Evolutionary conservation across 2,888 invertebrate genomes (phyloP), one percentile per base, ranked within the genome.

Genomic region (Selenia dentaria): DNA sequence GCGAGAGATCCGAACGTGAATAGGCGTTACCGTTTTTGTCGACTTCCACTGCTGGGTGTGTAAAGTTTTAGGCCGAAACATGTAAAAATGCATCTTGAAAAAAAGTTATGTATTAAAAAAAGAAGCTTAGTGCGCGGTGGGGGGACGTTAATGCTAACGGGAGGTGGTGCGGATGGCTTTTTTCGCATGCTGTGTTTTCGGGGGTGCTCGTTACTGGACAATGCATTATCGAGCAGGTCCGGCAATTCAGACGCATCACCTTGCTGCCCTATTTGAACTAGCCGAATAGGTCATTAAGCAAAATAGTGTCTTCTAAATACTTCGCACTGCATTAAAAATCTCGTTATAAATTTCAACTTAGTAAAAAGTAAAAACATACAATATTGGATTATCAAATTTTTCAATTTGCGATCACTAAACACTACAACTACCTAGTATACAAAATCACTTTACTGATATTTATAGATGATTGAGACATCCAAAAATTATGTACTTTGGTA

Each of bases 61-160:
- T 88, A 89, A 90, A 90, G 88, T 89, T 89, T 90, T 89, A 89
- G 89, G 88, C 88, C 88, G 87, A 88, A 89, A 90, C 90, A 87
- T 89, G 90, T 90, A 90, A 89, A 90, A 90, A 89, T 90, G 90
- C 89, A 90, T 89, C 89, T 90, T 90, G 88, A 88, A 90, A 90
- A 90, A 90, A 90, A 90, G 90, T 90, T 90, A 90, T 90, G 90
- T 89, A 89, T 90, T 89, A 85, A 90, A 90, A 90, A 90, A 90
- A 89, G 89, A 89, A 86, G 82, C 82, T 87, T 86, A 87, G 89
- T 88, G 83, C 87, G 86, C 83, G 82, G 85, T 76, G 79, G 89
- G 85, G 87, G 85, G 85, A 79, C 83, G 84, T 85, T 87, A 87
- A 83, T 80, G 82, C 77, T 62, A 62, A 74, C 72, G 85, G 87